Conservation (phyloP, 2,113 vertebrate species). For the Platysternon megacephalum region DNA sequence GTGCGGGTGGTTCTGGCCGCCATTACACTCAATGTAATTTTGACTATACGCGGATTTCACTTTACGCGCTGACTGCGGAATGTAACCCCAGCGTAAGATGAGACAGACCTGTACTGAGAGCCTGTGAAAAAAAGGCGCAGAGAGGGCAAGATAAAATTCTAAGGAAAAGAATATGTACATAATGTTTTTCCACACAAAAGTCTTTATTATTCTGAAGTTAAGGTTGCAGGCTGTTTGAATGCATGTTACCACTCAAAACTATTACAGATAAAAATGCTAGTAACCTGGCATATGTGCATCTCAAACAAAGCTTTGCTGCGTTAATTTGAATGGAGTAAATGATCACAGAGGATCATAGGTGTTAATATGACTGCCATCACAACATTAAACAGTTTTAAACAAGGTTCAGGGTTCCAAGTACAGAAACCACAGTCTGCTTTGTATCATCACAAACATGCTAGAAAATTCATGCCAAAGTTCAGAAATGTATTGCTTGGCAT, state of each 20-base stretch:
- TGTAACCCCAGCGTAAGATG: too few species aligned
- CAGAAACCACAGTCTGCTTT: neutral
- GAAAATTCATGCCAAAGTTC: neutral
- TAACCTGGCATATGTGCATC: neutral
- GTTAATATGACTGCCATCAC: neutral
- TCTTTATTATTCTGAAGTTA: neutral
- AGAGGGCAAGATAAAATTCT: neutral
- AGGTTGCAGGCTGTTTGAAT: neutral
- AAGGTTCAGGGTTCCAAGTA: neutral
- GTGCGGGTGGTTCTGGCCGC: too few species aligned
- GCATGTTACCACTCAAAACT: neutral
- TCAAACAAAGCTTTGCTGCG: neutral
- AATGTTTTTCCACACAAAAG: neutral
- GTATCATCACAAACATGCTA: neutral
- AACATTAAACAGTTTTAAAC: neutral
- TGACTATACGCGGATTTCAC: too few species aligned
- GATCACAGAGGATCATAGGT: neutral
- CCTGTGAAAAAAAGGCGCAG: neutral
- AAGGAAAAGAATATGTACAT: rapidly evolving
- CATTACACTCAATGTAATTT: too few species aligned
- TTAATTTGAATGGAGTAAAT: neutral
- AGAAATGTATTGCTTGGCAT: neutral
- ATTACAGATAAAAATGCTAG: neutral
- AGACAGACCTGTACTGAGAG: too few species aligned
- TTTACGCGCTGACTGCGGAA: too few species aligned